These are phyloP conservation scores for Agraylea sexmaculata DNA, from an alignment of 1,140 invertebrate species.

Conservation along the genomic window DNA sequence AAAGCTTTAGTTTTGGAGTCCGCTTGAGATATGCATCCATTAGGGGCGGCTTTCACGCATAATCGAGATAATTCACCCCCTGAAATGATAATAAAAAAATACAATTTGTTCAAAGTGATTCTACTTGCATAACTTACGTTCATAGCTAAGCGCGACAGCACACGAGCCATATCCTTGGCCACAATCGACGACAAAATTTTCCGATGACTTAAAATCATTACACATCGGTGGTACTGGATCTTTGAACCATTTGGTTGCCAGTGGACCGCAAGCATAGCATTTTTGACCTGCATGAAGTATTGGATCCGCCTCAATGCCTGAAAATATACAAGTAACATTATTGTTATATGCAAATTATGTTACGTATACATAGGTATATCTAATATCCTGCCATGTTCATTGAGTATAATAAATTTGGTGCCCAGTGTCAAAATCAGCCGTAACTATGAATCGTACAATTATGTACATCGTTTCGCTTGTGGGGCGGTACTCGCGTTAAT, in stretches of 20 bases:
- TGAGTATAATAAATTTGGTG: no score
- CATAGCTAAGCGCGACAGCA: slow-evolving; percentile 29
- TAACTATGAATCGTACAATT: no score
- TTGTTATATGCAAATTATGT: no score
- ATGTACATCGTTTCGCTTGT: no score
- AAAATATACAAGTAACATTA: no score
- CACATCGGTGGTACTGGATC: slow-evolving; percentile 2
- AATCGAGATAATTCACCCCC: slow-evolving; percentile 32
- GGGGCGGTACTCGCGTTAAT: no score
- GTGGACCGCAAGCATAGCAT: slow-evolving; percentile 19
- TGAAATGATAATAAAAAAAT: slow-evolving; percentile 21
- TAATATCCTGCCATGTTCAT: no score
- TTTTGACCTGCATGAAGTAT: slow-evolving; percentile 7
- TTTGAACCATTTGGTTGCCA: slow-evolving; percentile 9
- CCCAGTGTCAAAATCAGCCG: no score
- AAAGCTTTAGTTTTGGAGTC: slow-evolving; percentile 38
- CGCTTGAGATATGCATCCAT: slow-evolving; percentile 34
- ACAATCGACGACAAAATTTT: slow-evolving; percentile 22
- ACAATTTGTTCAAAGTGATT: not conserved
- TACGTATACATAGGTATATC: no score
- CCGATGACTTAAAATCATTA: slow-evolving; percentile 8
- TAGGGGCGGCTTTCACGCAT: slow-evolving; percentile 36
- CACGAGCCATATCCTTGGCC: slow-evolving; percentile 30
- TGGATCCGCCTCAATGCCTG: no score
- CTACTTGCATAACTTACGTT: slow-evolving; percentile 22